phyloP scores from a whole-genome alignment of 2,888 invertebrate genomes.

The Aproaerema taeniolella region DNA sequence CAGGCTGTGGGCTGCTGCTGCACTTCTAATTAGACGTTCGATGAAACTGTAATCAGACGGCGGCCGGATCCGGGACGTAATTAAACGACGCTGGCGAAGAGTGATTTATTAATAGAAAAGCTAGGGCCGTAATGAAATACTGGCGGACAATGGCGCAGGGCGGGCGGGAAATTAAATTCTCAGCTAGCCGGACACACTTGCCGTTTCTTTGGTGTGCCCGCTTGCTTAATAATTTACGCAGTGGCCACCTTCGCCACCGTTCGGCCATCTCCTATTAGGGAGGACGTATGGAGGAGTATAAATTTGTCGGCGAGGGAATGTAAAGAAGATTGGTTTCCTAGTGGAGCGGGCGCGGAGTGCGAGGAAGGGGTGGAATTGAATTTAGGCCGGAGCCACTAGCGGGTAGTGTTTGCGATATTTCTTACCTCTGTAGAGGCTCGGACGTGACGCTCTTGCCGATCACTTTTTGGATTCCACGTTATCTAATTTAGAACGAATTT shows the following conservation, averaged over 20 bases:
- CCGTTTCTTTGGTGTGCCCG: slow-evolving; percentile 53
- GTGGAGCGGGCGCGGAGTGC: slow-evolving; percentile 56
- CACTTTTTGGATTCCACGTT: slow-evolving; percentile 30
- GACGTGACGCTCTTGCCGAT: slow-evolving; percentile 55
- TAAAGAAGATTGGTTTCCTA: slow-evolving; percentile 73
- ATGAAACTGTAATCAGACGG: slow-evolving; percentile 77
- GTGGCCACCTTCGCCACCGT: slow-evolving; percentile 21
- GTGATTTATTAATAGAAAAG: slow-evolving; percentile 79
- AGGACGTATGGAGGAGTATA: slow-evolving; percentile 68
- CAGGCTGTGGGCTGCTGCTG: slow-evolving; percentile 48
- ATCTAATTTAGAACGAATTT: too few species aligned
- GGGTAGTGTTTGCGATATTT: slow-evolving; percentile 62
- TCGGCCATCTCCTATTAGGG: slow-evolving; percentile 45
- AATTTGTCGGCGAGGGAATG: slow-evolving; percentile 73
- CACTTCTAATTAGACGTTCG: slow-evolving; percentile 77
- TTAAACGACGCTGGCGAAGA: slow-evolving; percentile 75
- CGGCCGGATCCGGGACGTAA: slow-evolving; percentile 72
- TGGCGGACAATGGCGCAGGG: slow-evolving; percentile 74
- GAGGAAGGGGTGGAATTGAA: slow-evolving; percentile 73
- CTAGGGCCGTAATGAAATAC: slow-evolving; percentile 76
- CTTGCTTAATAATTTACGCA: slow-evolving; percentile 60
- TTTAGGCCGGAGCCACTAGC: slow-evolving; percentile 66
- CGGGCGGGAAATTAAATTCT: slow-evolving; percentile 75
- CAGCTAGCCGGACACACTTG: slow-evolving; percentile 48
- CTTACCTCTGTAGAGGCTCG: slow-evolving; percentile 50